phyloP scores from a whole-genome alignment of 2,113 vertebrate species.

The Dicerorhinus sumatrensis region DNA sequence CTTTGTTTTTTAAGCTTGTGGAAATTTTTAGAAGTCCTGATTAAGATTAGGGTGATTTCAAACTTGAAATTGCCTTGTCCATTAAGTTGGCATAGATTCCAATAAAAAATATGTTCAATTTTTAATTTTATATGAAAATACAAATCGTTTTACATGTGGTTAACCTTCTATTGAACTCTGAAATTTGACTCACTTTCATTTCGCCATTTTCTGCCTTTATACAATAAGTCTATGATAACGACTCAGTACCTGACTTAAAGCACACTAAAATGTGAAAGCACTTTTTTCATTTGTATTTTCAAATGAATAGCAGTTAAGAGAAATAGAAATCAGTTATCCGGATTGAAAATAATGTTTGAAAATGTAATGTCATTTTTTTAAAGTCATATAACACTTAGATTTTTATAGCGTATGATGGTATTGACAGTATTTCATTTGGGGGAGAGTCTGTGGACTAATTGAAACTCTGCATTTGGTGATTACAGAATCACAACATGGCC shows the following conservation, averaged over 20 bases:
- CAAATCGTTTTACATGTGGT: background rate
- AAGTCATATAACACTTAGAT: constrained; percentile 15
- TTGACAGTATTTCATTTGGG: background rate
- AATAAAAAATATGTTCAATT: background rate
- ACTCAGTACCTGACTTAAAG: background rate
- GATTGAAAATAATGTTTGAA: background rate
- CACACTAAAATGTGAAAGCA: background rate
- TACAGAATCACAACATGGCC: background rate
- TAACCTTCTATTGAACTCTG: background rate
- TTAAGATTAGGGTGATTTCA: background rate
- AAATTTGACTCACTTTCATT: constrained; percentile 28
- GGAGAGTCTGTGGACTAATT: background rate
- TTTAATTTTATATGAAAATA: constrained; percentile 44
- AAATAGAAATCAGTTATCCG: background rate
- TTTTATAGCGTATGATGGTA: background rate
- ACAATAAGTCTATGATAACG: background rate
- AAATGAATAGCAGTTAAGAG: background rate
- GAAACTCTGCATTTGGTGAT: background rate
- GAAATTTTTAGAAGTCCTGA: background rate
- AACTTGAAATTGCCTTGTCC: background rate
- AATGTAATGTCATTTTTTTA: background rate
- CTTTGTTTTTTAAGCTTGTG: background rate
- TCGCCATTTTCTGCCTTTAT: background rate
- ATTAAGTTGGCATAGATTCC: background rate
- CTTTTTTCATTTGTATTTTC: constrained; percentile 15